Evolutionary conservation across 2,797 vertebrate genomes (phyloP).

Genomic region (Chiroxiphia lanceolata): DNA sequence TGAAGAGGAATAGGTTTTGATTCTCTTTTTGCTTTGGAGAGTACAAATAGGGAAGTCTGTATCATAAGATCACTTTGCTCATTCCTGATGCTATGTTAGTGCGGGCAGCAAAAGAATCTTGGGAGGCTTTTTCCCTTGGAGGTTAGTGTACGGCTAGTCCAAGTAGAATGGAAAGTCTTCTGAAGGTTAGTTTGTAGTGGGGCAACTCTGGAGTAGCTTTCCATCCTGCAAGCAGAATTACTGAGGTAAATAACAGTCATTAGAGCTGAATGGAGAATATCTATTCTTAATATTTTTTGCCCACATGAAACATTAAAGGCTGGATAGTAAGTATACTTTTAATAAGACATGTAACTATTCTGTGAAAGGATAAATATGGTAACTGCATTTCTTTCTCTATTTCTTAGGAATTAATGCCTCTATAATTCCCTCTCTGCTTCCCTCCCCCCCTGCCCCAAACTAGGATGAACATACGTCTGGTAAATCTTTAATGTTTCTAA

Average conservation of each 20-base stretch:
- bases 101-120: neutral
- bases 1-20: neutral
- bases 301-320: neutral
- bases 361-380: neutral
- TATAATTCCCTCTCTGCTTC: neutral
- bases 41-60: neutral
- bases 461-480: neutral
- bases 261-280: neutral
- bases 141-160: neutral
- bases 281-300: neutral
- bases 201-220: neutral
- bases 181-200: neutral
- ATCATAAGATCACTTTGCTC: neutral
- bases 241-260: neutral
- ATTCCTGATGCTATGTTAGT: neutral
- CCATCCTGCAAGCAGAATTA: neutral
- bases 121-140: neutral
- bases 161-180: neutral
- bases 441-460: neutral
- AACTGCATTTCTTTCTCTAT: neutral
- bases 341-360: neutral
- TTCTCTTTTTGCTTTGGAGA: neutral
- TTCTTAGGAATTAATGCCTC: neutral
- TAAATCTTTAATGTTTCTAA: slow-evolving; percentile 61
- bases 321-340: neutral